Base-by-base conservation (phyloP, 2,797 vertebrate genomes). In the Fratercula arctica region DNA sequence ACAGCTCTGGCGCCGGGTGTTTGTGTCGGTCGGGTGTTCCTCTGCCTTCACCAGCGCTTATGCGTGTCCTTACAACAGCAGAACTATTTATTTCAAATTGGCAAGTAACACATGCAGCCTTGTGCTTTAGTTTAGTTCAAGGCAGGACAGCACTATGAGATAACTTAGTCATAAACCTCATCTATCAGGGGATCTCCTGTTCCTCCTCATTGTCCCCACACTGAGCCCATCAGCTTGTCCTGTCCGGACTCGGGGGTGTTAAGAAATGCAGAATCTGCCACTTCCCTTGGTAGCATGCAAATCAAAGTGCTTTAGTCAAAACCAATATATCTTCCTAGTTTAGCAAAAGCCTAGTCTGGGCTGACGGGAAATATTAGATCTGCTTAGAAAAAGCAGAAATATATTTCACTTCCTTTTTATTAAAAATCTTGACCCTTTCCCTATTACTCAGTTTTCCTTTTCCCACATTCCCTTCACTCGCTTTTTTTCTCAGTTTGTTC, bases 371-470 rank as follows among this genome's bases (percentile, higher is more conserved):
- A 70, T 74, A 48, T 16, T 70, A 93, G 63, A 89, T 86, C 37
- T 56, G 19, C 48, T 88, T 69, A 75, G 46, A 79, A 90, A 84
- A 90, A 66, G n/a, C 80, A 90, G 72, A 95, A 92, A 80, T 56
- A 19, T 3, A 35, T 90, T 90, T 89, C 41, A 68, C 81, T 95
- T 93, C 88, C 84, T 83, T 74, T 94, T 87, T 57, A 74, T 23
- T 83, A 11, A 41, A 74, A 90, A 46, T 60, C 67, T n/a, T 12
- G 6, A 35, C 57, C 29, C 43, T 75, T 63, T 29, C 26, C 39
- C 41, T 21, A 1, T 48, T 66, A 59, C 45, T 85, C 31, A 41
- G 26, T 46, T 93, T 96, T 82, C 48, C 39, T 76, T 79, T 82
- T 23, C 80, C 45, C 19, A 10, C 35, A 18, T 50, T 75, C 20